These are phyloP conservation scores for Drosophila anceps DNA, from an alignment of 2,888 invertebrate species.

Conservation along the genomic window DNA sequence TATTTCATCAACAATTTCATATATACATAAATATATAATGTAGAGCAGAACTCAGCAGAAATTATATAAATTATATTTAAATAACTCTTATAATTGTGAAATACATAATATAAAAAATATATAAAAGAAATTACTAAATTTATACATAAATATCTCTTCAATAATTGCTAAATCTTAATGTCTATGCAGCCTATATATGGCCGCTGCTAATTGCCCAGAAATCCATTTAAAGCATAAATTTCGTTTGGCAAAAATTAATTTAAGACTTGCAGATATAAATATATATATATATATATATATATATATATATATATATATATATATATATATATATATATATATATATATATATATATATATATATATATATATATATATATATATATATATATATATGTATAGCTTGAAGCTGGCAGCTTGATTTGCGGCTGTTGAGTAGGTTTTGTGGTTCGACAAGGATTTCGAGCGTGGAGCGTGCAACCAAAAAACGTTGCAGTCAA, in stretches of 20 bases:
- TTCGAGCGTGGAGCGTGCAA: conserved; percentile 6
- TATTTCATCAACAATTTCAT: too few relatives aligned
- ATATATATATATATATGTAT: conserved; percentile 4
- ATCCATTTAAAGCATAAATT: conserved; percentile 20
- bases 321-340: conserved; percentile 6
- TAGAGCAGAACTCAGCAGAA: neutral
- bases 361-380: conserved; percentile 7
- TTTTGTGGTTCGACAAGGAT: conserved; percentile 38
- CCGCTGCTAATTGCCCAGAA: neutral
- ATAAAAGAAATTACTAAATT: neutral
- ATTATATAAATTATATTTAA: neutral
- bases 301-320: too few relatives aligned
- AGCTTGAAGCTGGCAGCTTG: conserved; percentile 42
- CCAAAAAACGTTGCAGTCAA: conserved; percentile 9
- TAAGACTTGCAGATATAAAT: conserved; percentile 10
- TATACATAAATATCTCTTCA: neutral
- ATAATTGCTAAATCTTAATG: neutral
- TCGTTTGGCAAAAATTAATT: conserved; percentile 15
- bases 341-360: conserved; percentile 7
- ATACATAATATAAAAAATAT: neutral
- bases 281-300: neutral
- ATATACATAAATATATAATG: neutral
- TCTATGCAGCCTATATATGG: neutral
- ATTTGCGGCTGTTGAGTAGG: conserved; percentile 48
- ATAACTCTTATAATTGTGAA: neutral